phyloP scores from a whole-genome alignment of 2,888 invertebrate genomes.

The Adelognathus sp. region DNA sequence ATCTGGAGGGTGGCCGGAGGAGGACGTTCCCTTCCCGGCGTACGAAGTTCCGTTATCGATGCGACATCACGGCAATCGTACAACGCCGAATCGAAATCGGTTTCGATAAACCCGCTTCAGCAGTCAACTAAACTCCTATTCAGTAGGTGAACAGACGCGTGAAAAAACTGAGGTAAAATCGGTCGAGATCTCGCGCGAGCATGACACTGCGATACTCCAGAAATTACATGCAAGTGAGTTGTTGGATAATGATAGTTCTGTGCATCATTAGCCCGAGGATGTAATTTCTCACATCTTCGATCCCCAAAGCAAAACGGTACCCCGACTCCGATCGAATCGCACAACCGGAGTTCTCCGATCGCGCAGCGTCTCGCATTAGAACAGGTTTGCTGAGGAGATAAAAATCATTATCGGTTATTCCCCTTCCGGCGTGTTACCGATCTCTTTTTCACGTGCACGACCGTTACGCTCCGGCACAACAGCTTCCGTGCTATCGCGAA shows the following conservation, averaged over 20 bases:
- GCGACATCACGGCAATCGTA: slow-evolving; percentile 38
- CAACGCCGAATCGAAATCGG: slow-evolving; percentile 34
- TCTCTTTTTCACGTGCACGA: slow-evolving; percentile 15
- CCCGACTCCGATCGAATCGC: slow-evolving; percentile 4
- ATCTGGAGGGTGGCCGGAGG: slow-evolving; percentile 42
- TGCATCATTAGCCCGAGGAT: slow-evolving; percentile 43
- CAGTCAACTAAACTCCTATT: background rate
- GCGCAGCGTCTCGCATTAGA: slow-evolving; percentile 27
- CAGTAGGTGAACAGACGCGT: background rate
- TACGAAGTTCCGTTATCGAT: slow-evolving; percentile 53
- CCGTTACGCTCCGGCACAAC: background rate
- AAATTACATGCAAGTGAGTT: slow-evolving; percentile 46
- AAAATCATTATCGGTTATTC: slow-evolving; percentile 18
- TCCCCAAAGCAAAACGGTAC: slow-evolving; percentile 16
- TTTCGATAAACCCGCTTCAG: background rate
- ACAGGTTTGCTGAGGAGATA: slow-evolving; percentile 44
- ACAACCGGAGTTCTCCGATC: slow-evolving; percentile 12
- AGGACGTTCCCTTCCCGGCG: background rate
- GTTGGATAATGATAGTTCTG: slow-evolving; percentile 50
- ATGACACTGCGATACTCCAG: slow-evolving; percentile 4
- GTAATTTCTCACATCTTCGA: slow-evolving; percentile 34
- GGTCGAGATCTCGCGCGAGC: background rate
- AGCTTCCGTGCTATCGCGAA: slow-evolving; percentile 46
- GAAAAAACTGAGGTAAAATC: slow-evolving; percentile 1
- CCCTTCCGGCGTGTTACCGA: slow-evolving; percentile 32